Percentiles rank a stretch among this genome's conserved stretches.
phyloP scores from a whole-genome alignment of 1,140 invertebrate species.

The Acromyrmex heyeri region DNA sequence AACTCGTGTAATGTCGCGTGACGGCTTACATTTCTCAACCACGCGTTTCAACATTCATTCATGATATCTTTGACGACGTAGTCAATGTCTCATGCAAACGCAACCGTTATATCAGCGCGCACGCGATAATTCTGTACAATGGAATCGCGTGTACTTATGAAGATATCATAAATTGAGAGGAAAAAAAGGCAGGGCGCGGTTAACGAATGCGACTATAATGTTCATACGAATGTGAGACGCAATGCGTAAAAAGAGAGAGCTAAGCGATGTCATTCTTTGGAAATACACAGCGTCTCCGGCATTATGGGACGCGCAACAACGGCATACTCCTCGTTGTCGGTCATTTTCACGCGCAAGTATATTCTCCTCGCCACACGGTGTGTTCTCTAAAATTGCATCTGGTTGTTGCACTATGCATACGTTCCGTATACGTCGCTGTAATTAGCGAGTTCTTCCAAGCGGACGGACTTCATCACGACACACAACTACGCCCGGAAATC shows the following conservation, averaged over 20 bases:
- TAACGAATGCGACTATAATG: conserved; percentile 22
- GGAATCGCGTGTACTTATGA: neutral
- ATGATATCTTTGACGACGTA: conserved; percentile 40
- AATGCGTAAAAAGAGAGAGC: conserved; percentile 42
- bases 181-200: neutral
- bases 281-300: neutral
- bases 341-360: conserved; percentile 52
- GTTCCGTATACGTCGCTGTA: conserved; percentile 36
- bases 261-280: conserved; percentile 36
- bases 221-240: neutral
- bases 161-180: neutral
- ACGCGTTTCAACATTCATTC: conserved; percentile 29
- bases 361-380: neutral
- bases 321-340: conserved; percentile 22
- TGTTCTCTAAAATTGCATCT: conserved; percentile 53
- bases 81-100: conserved; percentile 32
- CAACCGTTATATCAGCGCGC: conserved; percentile 29
- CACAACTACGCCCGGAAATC: conserved; percentile 40
- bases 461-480: conserved; percentile 37
- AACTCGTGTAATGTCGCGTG: conserved; percentile 14
- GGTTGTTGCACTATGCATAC: conserved; percentile 35
- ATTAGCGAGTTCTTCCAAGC: conserved; percentile 71
- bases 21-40: conserved; percentile 9
- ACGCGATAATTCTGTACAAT: conserved; percentile 21
- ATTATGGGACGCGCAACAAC: conserved; percentile 16